phyloP scores from a whole-genome alignment of 2,113 vertebrate species.

The Campylomormyrus numenius region DNA sequence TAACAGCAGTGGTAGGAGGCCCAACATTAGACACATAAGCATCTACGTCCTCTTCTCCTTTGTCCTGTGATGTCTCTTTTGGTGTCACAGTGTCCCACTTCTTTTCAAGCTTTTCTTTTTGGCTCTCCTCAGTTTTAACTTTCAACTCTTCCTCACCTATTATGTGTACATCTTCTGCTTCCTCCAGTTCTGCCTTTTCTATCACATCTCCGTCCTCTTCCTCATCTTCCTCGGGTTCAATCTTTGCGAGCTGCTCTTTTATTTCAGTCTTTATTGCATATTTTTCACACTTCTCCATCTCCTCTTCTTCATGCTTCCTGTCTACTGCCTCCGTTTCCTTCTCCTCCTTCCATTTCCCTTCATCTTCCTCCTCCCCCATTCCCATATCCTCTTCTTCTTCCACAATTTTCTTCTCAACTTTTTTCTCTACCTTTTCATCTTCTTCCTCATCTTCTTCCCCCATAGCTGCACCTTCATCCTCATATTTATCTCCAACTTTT shows the following conservation, averaged over 20 bases:
- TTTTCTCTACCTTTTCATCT: constrained; percentile 36
- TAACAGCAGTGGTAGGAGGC: constrained; percentile 48
- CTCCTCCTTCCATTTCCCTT: constrained; percentile 21
- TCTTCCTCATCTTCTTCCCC: constrained; percentile 44
- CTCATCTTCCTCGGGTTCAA: constrained; percentile 68
- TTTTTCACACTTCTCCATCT: constrained; percentile 54
- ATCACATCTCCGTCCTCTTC: constrained; percentile 68
- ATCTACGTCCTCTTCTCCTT: constrained; percentile 38
- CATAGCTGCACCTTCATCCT: constrained; percentile 40
- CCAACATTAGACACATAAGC: constrained; percentile 42
- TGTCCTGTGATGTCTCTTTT: constrained; percentile 35
- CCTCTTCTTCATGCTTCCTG: constrained; percentile 62
- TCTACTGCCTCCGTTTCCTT: constrained; percentile 47
- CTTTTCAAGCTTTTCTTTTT: constrained; percentile 51
- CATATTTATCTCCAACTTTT: constrained; percentile 38
- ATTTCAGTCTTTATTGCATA: constrained; percentile 37
- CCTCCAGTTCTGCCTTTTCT: constrained; percentile 87
- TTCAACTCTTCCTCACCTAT: constrained; percentile 49
- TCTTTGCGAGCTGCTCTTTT: constrained; percentile 61
- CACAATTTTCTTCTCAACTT: constrained; percentile 13
- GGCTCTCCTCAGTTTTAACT: constrained; percentile 51
- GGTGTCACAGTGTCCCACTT: constrained; percentile 46
- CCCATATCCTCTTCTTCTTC: constrained; percentile 17
- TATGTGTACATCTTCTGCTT: constrained; percentile 64
- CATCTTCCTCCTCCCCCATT: constrained; percentile 29